Evolutionary conservation across 2,888 invertebrate species (phyloP).

Genomic region (Perdita meconis): DNA sequence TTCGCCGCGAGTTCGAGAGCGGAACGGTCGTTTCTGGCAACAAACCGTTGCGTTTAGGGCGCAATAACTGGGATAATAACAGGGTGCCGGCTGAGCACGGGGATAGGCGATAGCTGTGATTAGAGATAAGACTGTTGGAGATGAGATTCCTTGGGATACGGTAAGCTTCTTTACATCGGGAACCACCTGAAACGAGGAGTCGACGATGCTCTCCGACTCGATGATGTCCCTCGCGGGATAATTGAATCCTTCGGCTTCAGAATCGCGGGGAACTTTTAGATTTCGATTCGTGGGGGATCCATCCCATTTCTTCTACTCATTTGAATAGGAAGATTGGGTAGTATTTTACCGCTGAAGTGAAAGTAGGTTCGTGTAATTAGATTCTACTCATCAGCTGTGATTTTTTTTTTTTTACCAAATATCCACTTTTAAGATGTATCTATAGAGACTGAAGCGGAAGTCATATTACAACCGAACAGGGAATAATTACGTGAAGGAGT

Average conservation of each 20-base stretch:
- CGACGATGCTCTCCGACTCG: conserved; percentile 5
- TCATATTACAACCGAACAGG: too few species aligned
- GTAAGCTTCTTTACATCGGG: conserved; percentile 16
- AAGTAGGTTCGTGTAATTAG: too few species aligned
- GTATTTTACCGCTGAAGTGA: too few species aligned
- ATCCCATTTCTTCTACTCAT: too few species aligned
- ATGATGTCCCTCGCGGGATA: conserved; percentile 6
- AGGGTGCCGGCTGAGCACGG: neutral
- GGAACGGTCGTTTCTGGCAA: conserved; percentile 26
- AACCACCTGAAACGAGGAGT: neutral
- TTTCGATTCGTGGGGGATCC: neutral
- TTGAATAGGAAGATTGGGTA: neutral
- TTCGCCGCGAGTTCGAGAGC: neutral
- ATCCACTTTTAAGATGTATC: too few species aligned
- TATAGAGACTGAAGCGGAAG: too few species aligned
- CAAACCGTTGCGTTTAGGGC: conserved; percentile 18
- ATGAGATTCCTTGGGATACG: conserved; percentile 26
- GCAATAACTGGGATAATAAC: conserved; percentile 41
- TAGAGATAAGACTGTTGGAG: conserved; percentile 27
- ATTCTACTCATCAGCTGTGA: too few species aligned
- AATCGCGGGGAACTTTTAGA: neutral
- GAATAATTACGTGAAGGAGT: too few species aligned
- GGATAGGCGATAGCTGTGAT: conserved; percentile 15
- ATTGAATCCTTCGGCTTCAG: conserved; percentile 13
- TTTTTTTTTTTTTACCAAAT: too few species aligned